These are phyloP conservation scores for Cricetomys ansorgei DNA, from an alignment of 2,113 vertebrate genomes.

Conservation along the genomic window DNA sequence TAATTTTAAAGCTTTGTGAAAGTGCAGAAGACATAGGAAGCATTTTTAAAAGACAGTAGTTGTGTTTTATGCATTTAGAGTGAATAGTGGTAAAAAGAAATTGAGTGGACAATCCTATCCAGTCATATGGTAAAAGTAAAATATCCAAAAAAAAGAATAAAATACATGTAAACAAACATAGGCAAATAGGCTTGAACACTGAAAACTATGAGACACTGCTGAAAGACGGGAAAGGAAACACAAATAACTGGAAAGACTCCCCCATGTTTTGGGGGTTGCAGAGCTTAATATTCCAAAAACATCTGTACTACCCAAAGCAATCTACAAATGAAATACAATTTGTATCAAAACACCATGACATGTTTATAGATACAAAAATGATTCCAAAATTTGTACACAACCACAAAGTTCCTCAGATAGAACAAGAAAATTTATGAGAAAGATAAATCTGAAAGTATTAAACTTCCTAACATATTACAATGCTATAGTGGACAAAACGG, in stretches of 20 bases:
- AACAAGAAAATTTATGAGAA: neutral
- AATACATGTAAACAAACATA: neutral
- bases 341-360: neutral
- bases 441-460: neutral
- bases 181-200: neutral
- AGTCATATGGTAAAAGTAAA: neutral
- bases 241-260: neutral
- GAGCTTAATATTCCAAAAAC: neutral
- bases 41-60: neutral
- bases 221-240: neutral
- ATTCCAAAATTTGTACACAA: neutral
- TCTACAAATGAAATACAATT: neutral
- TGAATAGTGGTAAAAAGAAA: neutral
- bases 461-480: neutral
- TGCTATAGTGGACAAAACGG: neutral
- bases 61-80: neutral
- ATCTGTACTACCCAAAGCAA: neutral
- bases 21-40: neutral
- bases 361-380: neutral
- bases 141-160: neutral
- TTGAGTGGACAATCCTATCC: neutral
- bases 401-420: neutral
- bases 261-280: neutral
- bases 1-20: neutral
- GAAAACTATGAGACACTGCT: neutral